These are phyloP conservation scores for Magallana ariakensis DNA, from an alignment of 1,140 invertebrate genomes.

Conservation along the genomic window DNA sequence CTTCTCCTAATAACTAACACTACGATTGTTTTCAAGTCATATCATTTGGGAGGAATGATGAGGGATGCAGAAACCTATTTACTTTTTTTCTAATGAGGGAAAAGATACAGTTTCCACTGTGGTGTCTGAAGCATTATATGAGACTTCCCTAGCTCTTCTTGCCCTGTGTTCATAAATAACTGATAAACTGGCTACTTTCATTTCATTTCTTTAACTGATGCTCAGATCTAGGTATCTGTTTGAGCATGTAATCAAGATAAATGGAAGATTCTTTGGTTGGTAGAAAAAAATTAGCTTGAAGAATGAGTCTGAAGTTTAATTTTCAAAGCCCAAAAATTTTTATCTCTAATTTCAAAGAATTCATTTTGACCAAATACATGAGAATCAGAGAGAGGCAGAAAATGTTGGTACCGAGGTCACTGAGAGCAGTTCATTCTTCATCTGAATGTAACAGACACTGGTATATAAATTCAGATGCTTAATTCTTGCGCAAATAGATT, in stretches of 20 bases:
- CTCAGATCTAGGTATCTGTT: not conserved
- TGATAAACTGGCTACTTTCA: conserved; percentile 23
- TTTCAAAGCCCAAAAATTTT: not conserved
- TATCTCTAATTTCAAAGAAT: conserved; percentile 6
- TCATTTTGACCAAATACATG: not conserved
- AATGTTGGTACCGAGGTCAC: not conserved
- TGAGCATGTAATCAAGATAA: conserved; percentile 27
- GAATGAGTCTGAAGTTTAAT: not conserved
- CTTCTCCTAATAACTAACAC: conserved; percentile 19
- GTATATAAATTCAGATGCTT: not conserved
- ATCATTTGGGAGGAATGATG: not conserved
- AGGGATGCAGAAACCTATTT: not conserved
- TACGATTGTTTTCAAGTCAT: not conserved
- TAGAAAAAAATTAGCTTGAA: not conserved
- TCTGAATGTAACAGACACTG: not conserved
- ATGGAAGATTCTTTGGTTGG: not conserved
- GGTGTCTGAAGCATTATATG: not conserved
- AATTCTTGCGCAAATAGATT: not conserved
- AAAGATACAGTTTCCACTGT: not conserved
- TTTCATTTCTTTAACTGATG: conserved; percentile 1
- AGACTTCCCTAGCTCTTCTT: not conserved
- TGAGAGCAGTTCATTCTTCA: not conserved
- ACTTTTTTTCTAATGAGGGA: not conserved
- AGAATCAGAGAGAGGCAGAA: not conserved
- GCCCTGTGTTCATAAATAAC: not conserved